A percentile compares a stretch with the other conserved stretches of the same genome.
Conservation (phyloP, 23 tunicate genomes). For the Botrylloides violaceus region DNA sequence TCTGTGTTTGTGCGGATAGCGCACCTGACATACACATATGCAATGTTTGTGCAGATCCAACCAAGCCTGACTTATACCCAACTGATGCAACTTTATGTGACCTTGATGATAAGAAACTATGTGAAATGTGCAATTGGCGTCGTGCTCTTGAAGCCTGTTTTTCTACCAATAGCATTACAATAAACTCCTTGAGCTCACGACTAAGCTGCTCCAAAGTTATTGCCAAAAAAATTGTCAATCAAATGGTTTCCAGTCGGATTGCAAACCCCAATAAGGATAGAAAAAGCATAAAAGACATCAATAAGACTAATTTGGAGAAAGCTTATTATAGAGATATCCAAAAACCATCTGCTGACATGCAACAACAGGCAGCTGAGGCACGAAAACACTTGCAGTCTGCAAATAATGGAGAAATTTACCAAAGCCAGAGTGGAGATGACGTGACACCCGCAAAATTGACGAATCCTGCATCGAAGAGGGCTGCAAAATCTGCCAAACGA, state of each 20-base stretch:
- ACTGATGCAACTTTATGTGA: constrained; percentile 53
- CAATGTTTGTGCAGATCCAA: constrained; percentile 49
- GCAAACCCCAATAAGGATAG: constrained; percentile 1
- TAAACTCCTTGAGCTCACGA: constrained; percentile 8
- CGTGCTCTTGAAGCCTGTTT: constrained; percentile 39
- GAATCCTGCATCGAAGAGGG: no score
- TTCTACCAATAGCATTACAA: constrained; percentile 14
- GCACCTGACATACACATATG: constrained; percentile 36
- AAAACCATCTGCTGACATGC: constrained; percentile 8
- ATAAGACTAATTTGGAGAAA: not conserved
- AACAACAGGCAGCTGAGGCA: not conserved
- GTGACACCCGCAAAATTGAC: constrained; percentile 1
- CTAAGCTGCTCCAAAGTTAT: constrained; percentile 10
- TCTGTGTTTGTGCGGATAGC: constrained; percentile 39
- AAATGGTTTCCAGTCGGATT: constrained; percentile 1
- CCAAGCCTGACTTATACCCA: constrained; percentile 6
- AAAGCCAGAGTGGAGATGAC: not conserved
- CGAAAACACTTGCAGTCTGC: not conserved
- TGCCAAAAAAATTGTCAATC: constrained; percentile 16
- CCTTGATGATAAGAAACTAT: constrained; percentile 24
- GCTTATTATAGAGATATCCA: constrained; percentile 5
- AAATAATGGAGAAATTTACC: not conserved
- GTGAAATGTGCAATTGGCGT: constrained; percentile 55
- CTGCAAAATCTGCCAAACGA: not conserved
- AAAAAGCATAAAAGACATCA: constrained; percentile 4